A percentile compares a stretch with the other conserved stretches of the same genome.
phyloP scores from a whole-genome alignment of 2,888 invertebrate genomes.

The Julus scanicus region DNA sequence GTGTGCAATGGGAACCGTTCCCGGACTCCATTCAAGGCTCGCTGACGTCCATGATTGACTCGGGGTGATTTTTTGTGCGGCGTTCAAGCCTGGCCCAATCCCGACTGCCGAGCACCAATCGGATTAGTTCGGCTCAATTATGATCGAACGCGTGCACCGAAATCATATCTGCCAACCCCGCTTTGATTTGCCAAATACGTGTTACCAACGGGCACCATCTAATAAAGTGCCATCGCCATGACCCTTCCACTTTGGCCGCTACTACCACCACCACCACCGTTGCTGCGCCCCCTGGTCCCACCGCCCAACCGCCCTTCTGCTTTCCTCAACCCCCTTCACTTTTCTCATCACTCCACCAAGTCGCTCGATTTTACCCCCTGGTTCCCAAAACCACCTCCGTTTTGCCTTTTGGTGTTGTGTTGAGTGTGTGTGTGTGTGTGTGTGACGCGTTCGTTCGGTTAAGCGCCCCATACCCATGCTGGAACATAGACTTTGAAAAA shows the following conservation, averaged over 20 bases:
- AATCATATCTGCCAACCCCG: not conserved
- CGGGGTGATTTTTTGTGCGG: not conserved
- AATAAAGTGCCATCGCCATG: conserved; percentile 14
- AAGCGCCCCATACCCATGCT: not conserved
- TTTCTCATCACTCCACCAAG: not conserved
- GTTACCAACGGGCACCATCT: not conserved
- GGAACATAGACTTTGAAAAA: too few species aligned
- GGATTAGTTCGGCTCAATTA: conserved; percentile 59
- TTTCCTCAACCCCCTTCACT: not conserved
- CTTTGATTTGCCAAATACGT: conserved; percentile 57
- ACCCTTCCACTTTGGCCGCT: conserved; percentile 31
- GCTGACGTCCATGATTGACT: conserved; percentile 54
- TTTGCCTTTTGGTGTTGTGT: too few species aligned
- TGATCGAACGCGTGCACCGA: conserved; percentile 57
- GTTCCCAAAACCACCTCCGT: not conserved
- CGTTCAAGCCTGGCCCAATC: conserved; percentile 44
- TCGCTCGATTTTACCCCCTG: not conserved
- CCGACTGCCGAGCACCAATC: conserved; percentile 57
- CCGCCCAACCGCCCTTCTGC: not conserved
- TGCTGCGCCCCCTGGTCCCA: not conserved
- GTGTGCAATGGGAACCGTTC: not conserved
- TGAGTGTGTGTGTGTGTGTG: not conserved
- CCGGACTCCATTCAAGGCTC: conserved; percentile 18
- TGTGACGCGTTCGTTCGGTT: not conserved
- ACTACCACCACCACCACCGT: too few species aligned